These are phyloP conservation scores for Synchiropus splendidus DNA, from an alignment of 2,113 vertebrate genomes.

Conservation along the genomic window DNA sequence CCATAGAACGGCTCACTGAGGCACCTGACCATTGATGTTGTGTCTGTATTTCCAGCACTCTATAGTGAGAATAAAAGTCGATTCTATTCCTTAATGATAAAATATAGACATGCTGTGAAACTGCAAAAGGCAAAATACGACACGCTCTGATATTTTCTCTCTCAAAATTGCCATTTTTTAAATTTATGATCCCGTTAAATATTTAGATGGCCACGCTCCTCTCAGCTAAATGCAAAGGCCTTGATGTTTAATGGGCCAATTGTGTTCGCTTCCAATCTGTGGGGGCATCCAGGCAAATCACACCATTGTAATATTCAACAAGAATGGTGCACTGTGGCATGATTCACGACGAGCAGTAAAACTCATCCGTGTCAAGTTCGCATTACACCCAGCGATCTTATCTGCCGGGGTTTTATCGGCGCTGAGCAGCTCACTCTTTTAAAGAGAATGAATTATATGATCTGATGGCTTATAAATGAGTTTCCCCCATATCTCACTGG, in stretches of 20 bases:
- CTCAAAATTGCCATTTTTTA: conserved; percentile 6
- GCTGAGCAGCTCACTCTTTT: conserved; percentile 18
- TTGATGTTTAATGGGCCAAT: conserved; percentile 30
- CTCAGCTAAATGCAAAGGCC: conserved; percentile 22
- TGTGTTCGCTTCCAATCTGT: conserved; percentile 11
- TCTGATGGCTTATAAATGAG: conserved; percentile 17
- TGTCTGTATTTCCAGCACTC: no score
- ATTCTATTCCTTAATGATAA: no score
- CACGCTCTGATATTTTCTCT: no score
- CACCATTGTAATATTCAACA: conserved; percentile 29
- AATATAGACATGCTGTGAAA: not conserved
- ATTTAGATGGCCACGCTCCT: conserved; percentile 14
- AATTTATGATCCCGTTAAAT: conserved; percentile 22
- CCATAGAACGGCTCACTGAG: no score
- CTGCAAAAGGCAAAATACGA: no score
- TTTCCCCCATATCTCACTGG: conserved; percentile 2
- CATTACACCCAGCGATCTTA: conserved; percentile 24
- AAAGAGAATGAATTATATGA: conserved; percentile 16
- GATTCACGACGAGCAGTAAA: conserved; percentile 35
- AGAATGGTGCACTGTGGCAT: conserved; percentile 8
- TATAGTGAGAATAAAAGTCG: no score
- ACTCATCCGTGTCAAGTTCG: conserved; percentile 19
- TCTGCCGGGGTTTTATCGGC: conserved; percentile 16
- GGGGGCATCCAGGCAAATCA: conserved; percentile 19
- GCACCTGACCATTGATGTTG: no score